Evolutionary conservation across 2,888 invertebrate species (phyloP), one percentile per base, ranked within the genome.

Genomic region (Sphecodes monilicornis): DNA sequence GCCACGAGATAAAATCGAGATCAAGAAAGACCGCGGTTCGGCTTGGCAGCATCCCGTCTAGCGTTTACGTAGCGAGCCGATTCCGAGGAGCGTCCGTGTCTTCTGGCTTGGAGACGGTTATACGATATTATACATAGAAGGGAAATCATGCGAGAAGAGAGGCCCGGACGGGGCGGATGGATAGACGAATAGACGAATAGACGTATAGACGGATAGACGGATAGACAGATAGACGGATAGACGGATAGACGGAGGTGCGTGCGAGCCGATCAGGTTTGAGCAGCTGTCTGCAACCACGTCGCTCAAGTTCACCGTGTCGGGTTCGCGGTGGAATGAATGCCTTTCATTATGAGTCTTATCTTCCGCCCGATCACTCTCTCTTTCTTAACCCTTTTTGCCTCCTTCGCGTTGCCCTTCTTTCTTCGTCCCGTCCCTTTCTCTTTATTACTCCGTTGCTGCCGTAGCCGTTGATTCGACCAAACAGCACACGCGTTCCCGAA

Each of bases 241-340:
- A 87, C 57, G 88, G 80, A 89, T 77, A 84, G 87, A 88, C 77
- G 89, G 86, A 92, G 89, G 90, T 90, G 90, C 91, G 91, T 89
- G 90, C 88, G 91, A 87, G 92, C 91, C 93, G 94, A 94, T 94
- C 94, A 94, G 94, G 94, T 94, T 93, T 93, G 91, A 93, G 94
- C 94, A 94, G 94, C 94, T 94, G 94, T 94, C 94, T 92, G 92
- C 93, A 93, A 92, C 92, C 92, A 93, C 94, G 94, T 94, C 94
- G 94, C 93, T 94, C 94, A 93, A 92, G 92, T 93, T 94, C 93
- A 93, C 90, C 90, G 91, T 93, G 92, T 93, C 93, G 93, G 93
- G 87, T 90, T 88, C 87, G 90, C 89, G 89, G 88, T 91, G 92
- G 92, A 93, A 94, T 94, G 93, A 94, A 93, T 94, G 94, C 93